Percentiles rank a stretch among this genome's conserved stretches.
Evolutionary conservation across 35 echinoderm and acorn worm genomes (phyloP).

Genomic region (Stichopus chloronotus): DNA sequence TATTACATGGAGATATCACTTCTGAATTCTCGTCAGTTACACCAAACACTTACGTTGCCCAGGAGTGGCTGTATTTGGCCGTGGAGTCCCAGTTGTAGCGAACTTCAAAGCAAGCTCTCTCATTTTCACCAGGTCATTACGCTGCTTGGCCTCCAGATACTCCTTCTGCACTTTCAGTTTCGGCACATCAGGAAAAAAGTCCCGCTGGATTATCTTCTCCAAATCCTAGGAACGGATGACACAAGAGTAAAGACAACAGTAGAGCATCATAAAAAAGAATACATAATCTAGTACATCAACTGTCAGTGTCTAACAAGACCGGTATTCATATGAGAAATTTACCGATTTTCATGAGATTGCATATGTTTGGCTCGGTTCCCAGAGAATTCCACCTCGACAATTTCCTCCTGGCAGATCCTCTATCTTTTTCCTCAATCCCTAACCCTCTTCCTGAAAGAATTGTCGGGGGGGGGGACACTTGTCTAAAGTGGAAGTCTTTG

Average conservation of each 20-base stretch:
- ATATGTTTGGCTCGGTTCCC: no score
- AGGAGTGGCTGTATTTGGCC: slow-evolving; percentile 58
- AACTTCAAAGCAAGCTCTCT: slow-evolving; percentile 91
- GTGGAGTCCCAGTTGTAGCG: slow-evolving; percentile 64
- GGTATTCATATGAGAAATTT: not conserved
- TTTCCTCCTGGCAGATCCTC: no score
- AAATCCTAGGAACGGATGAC: slow-evolving; percentile 67
- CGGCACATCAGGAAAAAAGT: slow-evolving; percentile 91
- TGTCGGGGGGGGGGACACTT: no score
- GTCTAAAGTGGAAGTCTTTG: no score
- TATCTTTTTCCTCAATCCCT: no score
- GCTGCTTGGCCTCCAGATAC: slow-evolving; percentile 92
- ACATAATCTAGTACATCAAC: not conserved
- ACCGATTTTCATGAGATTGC: no score
- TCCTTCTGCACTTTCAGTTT: slow-evolving; percentile 90
- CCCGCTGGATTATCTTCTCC: slow-evolving; percentile 95
- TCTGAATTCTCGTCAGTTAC: not conserved
- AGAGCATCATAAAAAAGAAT: not conserved
- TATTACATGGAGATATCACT: no score
- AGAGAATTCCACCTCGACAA: no score
- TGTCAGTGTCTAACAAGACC: not conserved
- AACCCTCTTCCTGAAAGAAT: no score
- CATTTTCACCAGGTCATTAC: slow-evolving; percentile 90
- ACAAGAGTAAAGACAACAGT: not conserved
- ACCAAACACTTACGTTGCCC: slow-evolving; percentile 49